Evolutionary conservation across 2,888 invertebrate species (phyloP), one percentile per base, ranked within the genome.

Genomic region (Latrodectus elegans): DNA sequence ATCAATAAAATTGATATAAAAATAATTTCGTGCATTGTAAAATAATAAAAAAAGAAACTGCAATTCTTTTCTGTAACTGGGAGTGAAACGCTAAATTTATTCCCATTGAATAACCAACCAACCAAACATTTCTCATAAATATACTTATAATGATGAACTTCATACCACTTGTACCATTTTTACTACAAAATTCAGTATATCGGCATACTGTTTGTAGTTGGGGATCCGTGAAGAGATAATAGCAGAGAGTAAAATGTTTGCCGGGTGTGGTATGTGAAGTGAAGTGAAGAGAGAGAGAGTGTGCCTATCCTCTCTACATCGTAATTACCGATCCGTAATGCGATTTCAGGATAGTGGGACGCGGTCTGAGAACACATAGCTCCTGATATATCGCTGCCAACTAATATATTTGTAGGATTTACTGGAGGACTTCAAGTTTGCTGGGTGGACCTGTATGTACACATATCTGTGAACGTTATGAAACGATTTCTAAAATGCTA

Each of bases 241-340:
- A 68, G 49, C 22, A 8, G 10, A 67, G 52, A n/a, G 17, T 49
- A 65, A 52, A 73, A 64, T n/a, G 51, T 52, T 26, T 73, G n/a
- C 65, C 17, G 38, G 14, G n/a, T 22, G n/a, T 22, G 49, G 67
- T 53, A 71, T 60, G 55, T 55, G 11, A 55, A 15, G 55, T 49
- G 38, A 26, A 49, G 71, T 15, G 70, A 60, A 15, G n/a, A 22
- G 55, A 67, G 55, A 67, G 22, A 22, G 53, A 26, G 73, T 77
- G 52, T 17, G 64, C 26, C 51, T 26, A 1, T 60, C 14, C 38
- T 22, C 22, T 22, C 65, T 65, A 72, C 73, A 81, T 65, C 73
- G 12, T 72, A 73, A 81, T 81, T 73, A 81, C 80, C 65, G 52
- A 52, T 72, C 52, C 80, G 64, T 73, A 65, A 67, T 67, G 65